phyloP scores from a whole-genome alignment of 2,888 invertebrate genomes.

The Tineola bisselliella region DNA sequence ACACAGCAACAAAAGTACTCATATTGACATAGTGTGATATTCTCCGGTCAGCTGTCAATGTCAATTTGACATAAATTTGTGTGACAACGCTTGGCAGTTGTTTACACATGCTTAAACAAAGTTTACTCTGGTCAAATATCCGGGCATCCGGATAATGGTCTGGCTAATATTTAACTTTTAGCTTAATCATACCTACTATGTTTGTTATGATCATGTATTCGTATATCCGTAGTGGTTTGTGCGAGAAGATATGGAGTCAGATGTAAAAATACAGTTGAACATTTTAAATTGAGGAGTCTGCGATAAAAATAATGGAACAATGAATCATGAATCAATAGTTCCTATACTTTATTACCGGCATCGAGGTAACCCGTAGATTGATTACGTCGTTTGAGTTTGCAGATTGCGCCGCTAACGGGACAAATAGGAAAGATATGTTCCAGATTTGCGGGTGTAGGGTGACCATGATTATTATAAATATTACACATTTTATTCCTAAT shows the following conservation, averaged over 20 bases:
- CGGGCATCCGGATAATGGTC: neutral
- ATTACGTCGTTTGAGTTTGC: constrained; percentile 1
- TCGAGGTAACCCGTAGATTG: neutral
- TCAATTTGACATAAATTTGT: neutral
- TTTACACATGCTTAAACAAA: neutral
- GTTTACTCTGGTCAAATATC: neutral
- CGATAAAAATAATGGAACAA: no score
- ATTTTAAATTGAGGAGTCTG: no score
- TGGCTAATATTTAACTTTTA: neutral
- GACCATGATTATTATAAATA: neutral
- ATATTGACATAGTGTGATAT: neutral
- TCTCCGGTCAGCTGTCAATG: neutral
- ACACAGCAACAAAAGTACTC: no score
- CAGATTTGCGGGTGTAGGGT: neutral
- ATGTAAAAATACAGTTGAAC: no score
- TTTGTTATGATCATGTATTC: no score
- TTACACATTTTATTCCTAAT: no score
- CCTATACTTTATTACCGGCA: neutral
- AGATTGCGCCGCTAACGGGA: constrained; percentile 1
- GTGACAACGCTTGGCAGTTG: neutral
- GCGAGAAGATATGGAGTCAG: no score
- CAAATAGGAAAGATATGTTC: constrained; percentile 8
- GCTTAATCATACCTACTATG: no score
- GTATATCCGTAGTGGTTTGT: no score
- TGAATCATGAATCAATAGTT: neutral